Percentiles rank a stretch among this genome's conserved stretches.
Evolutionary conservation across 2,888 invertebrate genomes (phyloP).

Genomic region (Tillus elongatus): DNA sequence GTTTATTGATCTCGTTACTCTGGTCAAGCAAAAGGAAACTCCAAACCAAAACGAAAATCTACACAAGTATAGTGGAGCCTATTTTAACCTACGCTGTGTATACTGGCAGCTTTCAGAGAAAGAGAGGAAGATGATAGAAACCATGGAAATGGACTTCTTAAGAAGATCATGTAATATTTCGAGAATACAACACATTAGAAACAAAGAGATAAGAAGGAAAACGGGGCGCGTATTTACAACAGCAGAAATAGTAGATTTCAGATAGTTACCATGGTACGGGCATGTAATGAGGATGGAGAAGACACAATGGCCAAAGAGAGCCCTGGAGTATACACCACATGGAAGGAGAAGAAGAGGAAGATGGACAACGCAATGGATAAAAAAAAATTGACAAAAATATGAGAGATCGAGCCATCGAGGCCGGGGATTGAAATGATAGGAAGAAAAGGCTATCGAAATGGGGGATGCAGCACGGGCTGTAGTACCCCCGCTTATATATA

Average conservation of each 20-base stretch:
- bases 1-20: constrained; percentile 1
- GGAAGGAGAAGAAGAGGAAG: constrained; percentile 4
- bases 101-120: constrained; percentile 10
- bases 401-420: constrained; percentile 4
- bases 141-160: constrained; percentile 11
- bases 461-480: too few relatives aligned
- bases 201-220: constrained; percentile 11
- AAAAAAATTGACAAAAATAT: not conserved
- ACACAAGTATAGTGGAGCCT: constrained; percentile 1
- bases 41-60: constrained; percentile 2
- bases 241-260: constrained; percentile 1
- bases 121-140: constrained; percentile 11
- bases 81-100: constrained; percentile 3
- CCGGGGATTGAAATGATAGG: not conserved
- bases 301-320: constrained; percentile 2
- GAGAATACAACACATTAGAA: constrained; percentile 9
- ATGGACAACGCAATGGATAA: constrained; percentile 1
- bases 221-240: constrained; percentile 10
- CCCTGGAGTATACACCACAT: not conserved
- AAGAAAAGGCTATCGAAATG: too few relatives aligned
- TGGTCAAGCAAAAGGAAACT: constrained; percentile 2
- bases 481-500: too few relatives aligned
- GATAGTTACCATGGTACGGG: not conserved
- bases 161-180: constrained; percentile 6
- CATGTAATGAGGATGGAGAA: constrained; percentile 2